phyloP scores from a whole-genome alignment of 2,797 vertebrate genomes.

The Sebastes ruberrimus region DNA sequence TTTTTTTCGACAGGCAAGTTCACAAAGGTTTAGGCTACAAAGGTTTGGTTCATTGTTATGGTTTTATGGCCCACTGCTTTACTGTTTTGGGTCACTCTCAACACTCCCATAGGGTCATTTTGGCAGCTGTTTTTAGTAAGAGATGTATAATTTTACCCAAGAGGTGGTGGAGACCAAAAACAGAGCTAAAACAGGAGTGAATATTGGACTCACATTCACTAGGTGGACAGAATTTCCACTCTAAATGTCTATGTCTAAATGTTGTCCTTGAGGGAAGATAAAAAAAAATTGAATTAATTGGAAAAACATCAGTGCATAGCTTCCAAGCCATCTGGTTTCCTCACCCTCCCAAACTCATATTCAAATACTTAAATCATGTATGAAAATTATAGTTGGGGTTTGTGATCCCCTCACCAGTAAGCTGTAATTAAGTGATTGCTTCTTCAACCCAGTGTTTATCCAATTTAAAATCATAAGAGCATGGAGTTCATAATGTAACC shows the following conservation, averaged over 20 bases:
- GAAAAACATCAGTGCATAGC: neutral
- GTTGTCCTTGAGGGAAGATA: neutral
- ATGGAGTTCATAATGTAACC: neutral
- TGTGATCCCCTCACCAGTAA: neutral
- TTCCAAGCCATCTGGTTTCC: neutral
- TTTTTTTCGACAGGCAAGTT: neutral
- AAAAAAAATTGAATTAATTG: neutral
- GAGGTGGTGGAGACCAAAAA: neutral
- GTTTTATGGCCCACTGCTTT: neutral
- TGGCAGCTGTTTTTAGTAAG: neutral
- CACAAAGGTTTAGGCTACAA: neutral
- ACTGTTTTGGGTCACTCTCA: neutral
- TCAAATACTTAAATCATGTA: neutral
- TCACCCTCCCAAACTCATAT: neutral
- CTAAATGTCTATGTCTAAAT: neutral
- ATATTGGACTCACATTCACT: neutral
- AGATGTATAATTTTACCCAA: no score
- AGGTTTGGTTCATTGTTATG: neutral
- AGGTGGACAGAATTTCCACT: neutral
- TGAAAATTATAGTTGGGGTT: neutral
- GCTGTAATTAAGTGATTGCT: neutral
- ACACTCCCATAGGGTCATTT: neutral
- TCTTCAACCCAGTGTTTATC: neutral
- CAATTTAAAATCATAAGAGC: conserved; percentile 9
- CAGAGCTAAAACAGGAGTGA: neutral